phyloP scores from a whole-genome alignment of 2,797 vertebrate genomes.

The Streptopelia turtur region DNA sequence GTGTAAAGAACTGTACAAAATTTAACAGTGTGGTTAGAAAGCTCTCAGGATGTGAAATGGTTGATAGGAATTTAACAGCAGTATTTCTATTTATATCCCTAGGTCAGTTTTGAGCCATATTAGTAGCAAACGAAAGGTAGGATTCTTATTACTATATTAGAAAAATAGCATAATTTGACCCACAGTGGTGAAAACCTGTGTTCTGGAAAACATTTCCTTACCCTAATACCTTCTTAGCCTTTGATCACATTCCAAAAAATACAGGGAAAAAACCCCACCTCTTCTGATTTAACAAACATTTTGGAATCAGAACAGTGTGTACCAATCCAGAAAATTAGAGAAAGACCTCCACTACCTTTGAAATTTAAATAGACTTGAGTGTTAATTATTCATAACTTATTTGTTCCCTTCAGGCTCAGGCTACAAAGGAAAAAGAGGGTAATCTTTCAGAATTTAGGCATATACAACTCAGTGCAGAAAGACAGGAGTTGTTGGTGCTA shows the following conservation, averaged over 20 bases:
- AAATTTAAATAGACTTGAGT: conserved; percentile 43
- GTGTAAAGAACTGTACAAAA: background rate
- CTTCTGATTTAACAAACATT: conserved; percentile 46
- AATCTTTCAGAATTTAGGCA: background rate
- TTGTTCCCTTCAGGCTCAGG: conserved; percentile 8
- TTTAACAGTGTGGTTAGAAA: conserved; percentile 2
- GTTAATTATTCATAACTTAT: conserved; percentile 58
- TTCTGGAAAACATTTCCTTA: background rate
- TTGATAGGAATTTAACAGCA: background rate
- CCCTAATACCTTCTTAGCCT: background rate
- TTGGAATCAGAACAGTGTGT: conserved; percentile 49
- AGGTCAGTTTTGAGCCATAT: background rate
- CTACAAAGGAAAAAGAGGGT: background rate
- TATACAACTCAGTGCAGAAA: background rate
- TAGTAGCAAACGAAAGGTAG: background rate
- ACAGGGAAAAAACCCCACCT: background rate
- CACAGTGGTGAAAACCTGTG: background rate
- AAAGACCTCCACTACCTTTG: conserved; percentile 44
- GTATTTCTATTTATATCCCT: background rate
- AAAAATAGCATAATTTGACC: background rate
- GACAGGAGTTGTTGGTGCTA: background rate
- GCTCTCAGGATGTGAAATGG: background rate
- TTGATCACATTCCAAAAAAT: conserved; percentile 33
- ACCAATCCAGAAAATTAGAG: conserved; percentile 48
- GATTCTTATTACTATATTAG: background rate